phyloP scores from a whole-genome alignment of 2,888 invertebrate species.

The Eupithecia subfuscata region DNA sequence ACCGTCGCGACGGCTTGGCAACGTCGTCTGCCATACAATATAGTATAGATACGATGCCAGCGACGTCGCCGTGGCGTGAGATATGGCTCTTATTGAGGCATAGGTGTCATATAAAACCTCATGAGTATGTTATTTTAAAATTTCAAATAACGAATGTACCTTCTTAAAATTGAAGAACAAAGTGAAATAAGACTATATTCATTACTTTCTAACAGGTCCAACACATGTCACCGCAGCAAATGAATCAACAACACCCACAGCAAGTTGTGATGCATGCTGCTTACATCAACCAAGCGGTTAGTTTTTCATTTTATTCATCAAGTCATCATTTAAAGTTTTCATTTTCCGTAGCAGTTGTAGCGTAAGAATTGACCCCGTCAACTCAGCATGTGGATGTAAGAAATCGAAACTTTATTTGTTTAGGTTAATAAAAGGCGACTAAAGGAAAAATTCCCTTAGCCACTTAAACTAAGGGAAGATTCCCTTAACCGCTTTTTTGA shows the following conservation, averaged over 20 bases:
- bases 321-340: not conserved
- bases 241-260: constrained; percentile 58
- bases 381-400: not conserved
- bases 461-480: not conserved
- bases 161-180: too few species aligned
- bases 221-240: constrained; percentile 62
- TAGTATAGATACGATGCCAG: too few species aligned
- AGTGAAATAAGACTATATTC: not conserved
- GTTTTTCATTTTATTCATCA: constrained; percentile 34
- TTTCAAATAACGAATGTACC: too few species aligned
- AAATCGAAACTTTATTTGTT: not conserved
- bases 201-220: constrained; percentile 46
- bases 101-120: too few species aligned
- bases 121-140: too few species aligned
- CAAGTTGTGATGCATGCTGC: constrained; percentile 80
- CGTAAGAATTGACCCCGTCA: not conserved
- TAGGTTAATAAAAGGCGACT: not conserved
- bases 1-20: too few species aligned
- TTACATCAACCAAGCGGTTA: constrained; percentile 76
- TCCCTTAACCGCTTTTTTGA: not conserved
- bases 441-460: not conserved
- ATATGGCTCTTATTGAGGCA: too few species aligned
- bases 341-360: not conserved
- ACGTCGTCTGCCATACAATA: too few species aligned
- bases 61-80: too few species aligned